Evolutionary conservation across 2,797 vertebrate species (phyloP).

Genomic region (Acestrorhynchus altus): DNA sequence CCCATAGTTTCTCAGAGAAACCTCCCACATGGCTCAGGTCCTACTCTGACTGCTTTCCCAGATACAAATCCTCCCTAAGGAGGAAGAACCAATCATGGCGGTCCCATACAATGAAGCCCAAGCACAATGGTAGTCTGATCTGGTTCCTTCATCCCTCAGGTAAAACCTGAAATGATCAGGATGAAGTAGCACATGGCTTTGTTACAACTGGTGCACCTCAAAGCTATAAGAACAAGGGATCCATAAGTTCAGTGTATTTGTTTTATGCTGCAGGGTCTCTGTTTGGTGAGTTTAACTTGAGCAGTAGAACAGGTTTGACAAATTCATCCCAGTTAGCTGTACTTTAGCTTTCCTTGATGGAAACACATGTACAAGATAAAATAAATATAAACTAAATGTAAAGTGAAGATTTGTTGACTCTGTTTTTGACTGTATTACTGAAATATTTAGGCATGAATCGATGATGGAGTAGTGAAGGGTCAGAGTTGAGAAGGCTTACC

Average conservation of each 20-base stretch:
- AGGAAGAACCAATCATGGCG: slow-evolving; percentile 14
- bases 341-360: slow-evolving; percentile 21
- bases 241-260: slow-evolving; percentile 54
- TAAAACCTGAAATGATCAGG: slow-evolving; percentile 44
- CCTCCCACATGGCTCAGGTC: not conserved
- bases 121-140: slow-evolving; percentile 51
- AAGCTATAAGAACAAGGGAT: slow-evolving; percentile 56
- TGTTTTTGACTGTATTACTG: not conserved
- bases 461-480: not conserved
- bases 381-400: not conserved
- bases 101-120: not conserved
- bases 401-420: slow-evolving; percentile 15
- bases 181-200: slow-evolving; percentile 51
- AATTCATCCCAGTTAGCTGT: slow-evolving; percentile 54
- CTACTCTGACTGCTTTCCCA: not conserved
- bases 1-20: slow-evolving; percentile 6
- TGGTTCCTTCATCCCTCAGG: slow-evolving; percentile 36
- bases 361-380: slow-evolving; percentile 1
- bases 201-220: slow-evolving; percentile 45
- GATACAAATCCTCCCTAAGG: not conserved
- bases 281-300: slow-evolving; percentile 55
- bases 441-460: slow-evolving; percentile 25
- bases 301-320: slow-evolving; percentile 67
- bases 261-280: slow-evolving; percentile 52
- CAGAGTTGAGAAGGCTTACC: not conserved